phyloP scores from a whole-genome alignment of 2,888 invertebrate species.

The Chalcis sispes region DNA sequence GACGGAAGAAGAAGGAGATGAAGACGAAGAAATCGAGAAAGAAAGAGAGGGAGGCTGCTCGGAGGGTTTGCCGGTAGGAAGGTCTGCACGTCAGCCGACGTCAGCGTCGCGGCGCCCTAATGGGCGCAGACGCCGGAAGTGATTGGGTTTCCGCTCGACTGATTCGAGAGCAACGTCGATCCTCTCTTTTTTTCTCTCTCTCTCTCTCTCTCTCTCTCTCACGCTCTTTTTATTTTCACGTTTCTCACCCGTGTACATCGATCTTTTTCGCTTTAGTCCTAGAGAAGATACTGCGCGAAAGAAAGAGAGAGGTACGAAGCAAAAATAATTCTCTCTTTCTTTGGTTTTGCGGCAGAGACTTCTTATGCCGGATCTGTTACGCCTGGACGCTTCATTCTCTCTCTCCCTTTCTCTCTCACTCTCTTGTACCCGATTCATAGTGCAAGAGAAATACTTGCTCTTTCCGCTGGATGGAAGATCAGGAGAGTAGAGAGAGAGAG shows the following conservation, averaged over 20 bases:
- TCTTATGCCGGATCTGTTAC: slow-evolving; percentile 71
- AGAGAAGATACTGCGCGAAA: slow-evolving; percentile 42
- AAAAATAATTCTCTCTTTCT: slow-evolving; percentile 47
- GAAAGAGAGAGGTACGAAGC: slow-evolving; percentile 60
- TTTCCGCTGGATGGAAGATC: slow-evolving; percentile 47
- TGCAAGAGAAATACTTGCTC: slow-evolving; percentile 46
- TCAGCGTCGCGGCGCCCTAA: slow-evolving; percentile 78
- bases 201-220: slow-evolving; percentile 61
- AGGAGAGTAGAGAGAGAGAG: background rate
- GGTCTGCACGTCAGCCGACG: slow-evolving; percentile 75
- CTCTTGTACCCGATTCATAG: no score
- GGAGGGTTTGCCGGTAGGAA: slow-evolving; percentile 28
- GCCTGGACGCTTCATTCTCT: slow-evolving; percentile 66
- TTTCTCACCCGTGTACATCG: background rate
- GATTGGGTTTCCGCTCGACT: slow-evolving; percentile 79
- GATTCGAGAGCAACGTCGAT: slow-evolving; percentile 71
- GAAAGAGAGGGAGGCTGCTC: slow-evolving; percentile 12
- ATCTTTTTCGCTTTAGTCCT: background rate
- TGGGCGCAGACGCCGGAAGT: slow-evolving; percentile 80
- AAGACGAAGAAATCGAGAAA: background rate
- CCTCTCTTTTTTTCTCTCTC: slow-evolving; percentile 63
- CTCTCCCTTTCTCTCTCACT: slow-evolving; percentile 18
- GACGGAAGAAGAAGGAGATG: slow-evolving; percentile 58
- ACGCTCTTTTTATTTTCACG: background rate
- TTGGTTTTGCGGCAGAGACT: slow-evolving; percentile 72